phyloP scores from a whole-genome alignment of 2,113 vertebrate species.

The Desmodus rotundus region DNA sequence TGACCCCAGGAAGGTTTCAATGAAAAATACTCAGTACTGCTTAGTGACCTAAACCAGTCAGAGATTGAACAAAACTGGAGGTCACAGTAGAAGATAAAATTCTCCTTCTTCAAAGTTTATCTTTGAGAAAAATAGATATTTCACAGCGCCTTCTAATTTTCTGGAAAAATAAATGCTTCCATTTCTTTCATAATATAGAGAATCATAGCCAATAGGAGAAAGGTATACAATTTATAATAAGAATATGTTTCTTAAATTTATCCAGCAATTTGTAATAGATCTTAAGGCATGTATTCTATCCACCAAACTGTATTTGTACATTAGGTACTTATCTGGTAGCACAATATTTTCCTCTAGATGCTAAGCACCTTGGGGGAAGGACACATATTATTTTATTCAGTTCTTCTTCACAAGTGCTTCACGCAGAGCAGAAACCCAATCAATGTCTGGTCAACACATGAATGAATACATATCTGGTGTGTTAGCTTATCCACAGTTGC shows the following conservation, averaged over 20 bases:
- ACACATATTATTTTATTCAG: background rate
- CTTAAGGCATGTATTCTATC: background rate
- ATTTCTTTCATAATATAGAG: background rate
- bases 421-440: background rate
- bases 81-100: background rate
- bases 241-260: background rate
- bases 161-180: background rate
- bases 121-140: background rate
- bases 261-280: background rate
- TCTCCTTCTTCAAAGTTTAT: background rate
- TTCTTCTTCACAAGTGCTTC: background rate
- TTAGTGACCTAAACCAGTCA: background rate
- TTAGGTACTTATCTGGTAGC: background rate
- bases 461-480: background rate
- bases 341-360: background rate
- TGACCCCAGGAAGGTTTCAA: background rate
- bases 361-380: background rate
- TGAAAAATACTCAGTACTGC: background rate
- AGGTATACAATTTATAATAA: background rate
- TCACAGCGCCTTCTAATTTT: background rate
- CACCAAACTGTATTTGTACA: background rate
- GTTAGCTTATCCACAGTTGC: background rate
- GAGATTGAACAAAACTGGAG: background rate
- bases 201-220: background rate
- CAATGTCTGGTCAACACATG: background rate